phyloP scores from a whole-genome alignment of 1,140 invertebrate genomes.

The silkworm (Bombyx mori) region DNA sequence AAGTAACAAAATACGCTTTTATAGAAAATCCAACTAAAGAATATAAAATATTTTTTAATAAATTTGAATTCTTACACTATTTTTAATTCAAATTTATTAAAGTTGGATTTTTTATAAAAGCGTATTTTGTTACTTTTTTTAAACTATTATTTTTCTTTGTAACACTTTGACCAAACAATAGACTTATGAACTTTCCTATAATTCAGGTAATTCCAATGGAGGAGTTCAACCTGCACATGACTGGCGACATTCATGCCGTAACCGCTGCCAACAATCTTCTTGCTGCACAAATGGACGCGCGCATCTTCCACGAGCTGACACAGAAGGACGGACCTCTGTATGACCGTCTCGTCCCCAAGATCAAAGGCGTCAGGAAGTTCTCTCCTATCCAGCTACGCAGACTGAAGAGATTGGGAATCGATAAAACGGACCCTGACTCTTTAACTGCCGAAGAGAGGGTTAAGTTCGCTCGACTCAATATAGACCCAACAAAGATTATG shows the following conservation, averaged over 20 bases:
- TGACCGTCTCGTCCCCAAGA: slow-evolving; percentile 81
- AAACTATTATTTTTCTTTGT: too few species aligned
- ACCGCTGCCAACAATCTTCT: slow-evolving; percentile 98
- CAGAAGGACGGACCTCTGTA: slow-evolving; percentile 92
- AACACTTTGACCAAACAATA: too few species aligned
- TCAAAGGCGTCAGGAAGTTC: slow-evolving; percentile 82
- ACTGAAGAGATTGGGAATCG: slow-evolving; percentile 87
- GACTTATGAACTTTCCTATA: neutral
- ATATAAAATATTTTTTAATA: too few species aligned
- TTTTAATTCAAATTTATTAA: too few species aligned
- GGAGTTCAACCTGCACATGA: slow-evolving; percentile 99
- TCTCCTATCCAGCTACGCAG: slow-evolving; percentile 87
- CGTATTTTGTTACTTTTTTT: too few species aligned
- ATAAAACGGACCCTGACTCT: slow-evolving; percentile 87
- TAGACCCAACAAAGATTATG: slow-evolving; percentile 91
- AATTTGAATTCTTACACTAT: too few species aligned
- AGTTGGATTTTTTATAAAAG: too few species aligned
- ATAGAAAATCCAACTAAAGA: too few species aligned
- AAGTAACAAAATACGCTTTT: too few species aligned
- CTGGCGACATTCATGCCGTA: slow-evolving; percentile 98
- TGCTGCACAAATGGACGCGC: slow-evolving; percentile 93
- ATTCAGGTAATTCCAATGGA: slow-evolving; percentile 98
- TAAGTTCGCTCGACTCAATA: slow-evolving; percentile 89
- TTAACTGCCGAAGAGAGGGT: slow-evolving; percentile 86
- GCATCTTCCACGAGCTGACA: slow-evolving; percentile 96